Percentiles rank a stretch among this genome's conserved stretches.
phyloP scores from a whole-genome alignment of 2,888 invertebrate species.

The Oligia latruncula region DNA sequence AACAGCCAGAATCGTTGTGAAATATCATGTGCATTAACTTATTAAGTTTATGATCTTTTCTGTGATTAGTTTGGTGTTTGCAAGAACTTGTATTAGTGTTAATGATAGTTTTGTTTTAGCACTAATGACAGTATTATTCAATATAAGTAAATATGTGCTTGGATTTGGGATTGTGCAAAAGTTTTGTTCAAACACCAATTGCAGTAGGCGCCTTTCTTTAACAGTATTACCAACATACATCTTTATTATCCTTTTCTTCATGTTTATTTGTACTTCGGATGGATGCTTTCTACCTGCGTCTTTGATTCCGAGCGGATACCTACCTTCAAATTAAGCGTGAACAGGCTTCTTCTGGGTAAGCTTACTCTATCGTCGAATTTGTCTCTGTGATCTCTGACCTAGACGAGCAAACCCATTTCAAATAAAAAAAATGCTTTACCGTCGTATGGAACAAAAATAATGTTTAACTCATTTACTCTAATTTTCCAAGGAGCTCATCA shows the following conservation, averaged over 20 bases:
- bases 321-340: too few species aligned
- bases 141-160: not conserved
- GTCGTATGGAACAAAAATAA: not conserved
- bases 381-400: too few species aligned
- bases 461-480: not conserved
- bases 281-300: too few species aligned
- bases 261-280: too few species aligned
- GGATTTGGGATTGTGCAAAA: not conserved
- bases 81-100: not conserved
- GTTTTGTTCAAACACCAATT: not conserved
- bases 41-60: conserved; percentile 26
- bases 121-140: not conserved
- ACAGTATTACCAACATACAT: not conserved
- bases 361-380: too few species aligned
- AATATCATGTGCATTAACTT: conserved; percentile 18
- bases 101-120: not conserved
- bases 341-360: too few species aligned
- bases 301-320: too few species aligned
- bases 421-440: too few species aligned
- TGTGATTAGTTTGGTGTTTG: not conserved
- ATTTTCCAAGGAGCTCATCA: not conserved
- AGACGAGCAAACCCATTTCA: too few species aligned
- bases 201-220: not conserved
- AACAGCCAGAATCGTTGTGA: conserved; percentile 21
- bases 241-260: not conserved